Evolutionary conservation across 2,797 vertebrate genomes (phyloP), one percentile per base, ranked within the genome.

Genomic region (Hydrocynus forskahlii): DNA sequence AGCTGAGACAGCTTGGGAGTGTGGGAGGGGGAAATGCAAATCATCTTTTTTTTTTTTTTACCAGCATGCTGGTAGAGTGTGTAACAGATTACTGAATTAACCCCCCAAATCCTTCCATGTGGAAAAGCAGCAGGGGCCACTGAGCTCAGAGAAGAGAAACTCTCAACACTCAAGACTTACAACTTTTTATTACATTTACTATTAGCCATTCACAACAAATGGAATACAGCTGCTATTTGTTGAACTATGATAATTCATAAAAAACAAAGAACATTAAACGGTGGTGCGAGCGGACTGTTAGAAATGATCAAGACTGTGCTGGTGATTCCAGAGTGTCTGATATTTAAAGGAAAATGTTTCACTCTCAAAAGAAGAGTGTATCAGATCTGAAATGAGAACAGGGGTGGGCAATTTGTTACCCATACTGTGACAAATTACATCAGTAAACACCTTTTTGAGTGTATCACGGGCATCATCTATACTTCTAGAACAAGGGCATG

Each of bases 11-110:
- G 92, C 88, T 88, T 75, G 87, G 78, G 79, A 83, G 80, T 83
- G 88, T 87, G 82, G 84, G 88, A 81, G 81, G 90, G 91, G 91
- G 84, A 91, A 84, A 92, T 90, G 88, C 89, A 90, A 93, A 94
- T 93, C 92, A 90, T 85, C 92, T 91, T 87, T 50, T 29, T 88
- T 86, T 88, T 91, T 87, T 50, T 29, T 88, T 86, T 88, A 92
- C 89, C 86, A 88, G 82, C 82, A 88, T 87, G 81, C 81, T 88
- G 88, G 89, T 87, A 92, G 88, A 88, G 91, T 81, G 25, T 55
- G 67, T 75, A 55, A 68, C 75, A 73, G 81, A 81, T 79, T 64
- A 74, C 23, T 75, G 17, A 40, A 86, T 71, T 80, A 55, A 79
- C 66, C 35, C 7, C 7, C 21, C n/a, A 50, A 67, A 8, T 76